Evolutionary conservation across 1,140 invertebrate genomes (phyloP), one percentile per base, ranked within the genome.

Genomic region (Trissolcus basalis): DNA sequence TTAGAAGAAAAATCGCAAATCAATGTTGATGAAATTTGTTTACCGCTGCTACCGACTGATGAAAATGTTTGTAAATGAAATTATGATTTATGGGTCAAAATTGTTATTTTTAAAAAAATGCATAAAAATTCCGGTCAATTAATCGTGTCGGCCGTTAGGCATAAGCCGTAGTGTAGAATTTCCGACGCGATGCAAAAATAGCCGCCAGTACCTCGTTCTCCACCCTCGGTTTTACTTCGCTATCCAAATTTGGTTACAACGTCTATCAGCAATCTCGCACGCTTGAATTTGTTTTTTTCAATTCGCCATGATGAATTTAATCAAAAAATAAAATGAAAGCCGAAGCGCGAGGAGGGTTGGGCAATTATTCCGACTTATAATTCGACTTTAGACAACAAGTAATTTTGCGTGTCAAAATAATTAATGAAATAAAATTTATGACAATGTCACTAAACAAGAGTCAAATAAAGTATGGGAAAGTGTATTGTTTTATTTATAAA

Each of bases 241-340:
- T 78, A 86, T 84, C 87, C 87, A 87, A 88, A 88, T 88, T 87
- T 88, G 86, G 87, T 84, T 81, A 79, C 84, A 82, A 82, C 80
- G 67, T 56, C 60, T 79, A 32, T 54, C 15, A 67, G 68, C 51
- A 58, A 68, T 77, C 67, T 65, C 27, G 16, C 19, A 14, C 35
- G 58, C 60, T 61, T 43, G 16, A 61, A 4, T 32, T 12, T 8
- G 14, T 13, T 12, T 45, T 45, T 15, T 12, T 45, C 13, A 14
- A 8, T n/a, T 33, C 15, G 9, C n/a, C n/a, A 16, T 50, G 16
- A 64, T 15, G 49, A 33, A 13, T 45, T 45, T 44, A 11, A 39
- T n/a, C 36, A 39, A 39, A 39, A 3, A 11, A 39, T 39, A 39
- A 39, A 39, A 39, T n/a, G n/a, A n/a, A n/a, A n/a, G n/a, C n/a